Base-by-base conservation (phyloP, 2,113 vertebrate genomes). In the Dicaeum eximium region DNA sequence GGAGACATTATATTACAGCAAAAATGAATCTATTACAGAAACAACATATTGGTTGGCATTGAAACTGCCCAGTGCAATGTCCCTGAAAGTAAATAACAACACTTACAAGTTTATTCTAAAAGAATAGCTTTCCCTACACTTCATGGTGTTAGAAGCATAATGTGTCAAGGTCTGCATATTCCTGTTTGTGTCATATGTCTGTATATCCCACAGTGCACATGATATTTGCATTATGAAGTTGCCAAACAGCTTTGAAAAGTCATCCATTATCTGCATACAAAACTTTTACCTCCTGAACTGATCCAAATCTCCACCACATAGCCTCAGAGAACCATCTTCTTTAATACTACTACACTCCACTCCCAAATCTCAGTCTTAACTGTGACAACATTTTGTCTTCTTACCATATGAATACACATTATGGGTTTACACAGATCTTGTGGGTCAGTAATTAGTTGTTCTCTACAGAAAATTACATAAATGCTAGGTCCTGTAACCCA, bases 1-100 rank as follows among this genome's bases (percentile, higher is more conserved):
- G 97, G 27, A 98, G 97, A 69, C 95, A 98, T 98, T 98, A 98
- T 42, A 97, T 98, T 92, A 98, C 97, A 11, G 98, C 97, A 11
- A 98, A 98, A 12, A 98, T 98, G 64, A 98, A 64, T 98, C 97
- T 13, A 98, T 97, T 91, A 98, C 97, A 33, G 98, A 77, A 15
- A 98, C 97, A 4, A 98, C 97, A 96, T 77, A 95, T 48, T 96
- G 94, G 91, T 98, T 98, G 98, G 71, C 98, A 98, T 33, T 21
- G 12, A 48, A 92, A 81, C 33, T 74, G 30, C 7, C 57, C 47
- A 40, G 30, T 56, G 30, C 22, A 58, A 30, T 31, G 53, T 33
- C 17, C 27, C 17, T 45, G 18, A 20, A 66, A 44, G 38, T 37
- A 78, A 86, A 66, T 22, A 40, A 5, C 58, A 88, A 51, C 42